Percentiles rank a stretch among this genome's conserved stretches.
phyloP scores from a whole-genome alignment of 1,140 invertebrate genomes.

The Meloidogyne hapla region DNA sequence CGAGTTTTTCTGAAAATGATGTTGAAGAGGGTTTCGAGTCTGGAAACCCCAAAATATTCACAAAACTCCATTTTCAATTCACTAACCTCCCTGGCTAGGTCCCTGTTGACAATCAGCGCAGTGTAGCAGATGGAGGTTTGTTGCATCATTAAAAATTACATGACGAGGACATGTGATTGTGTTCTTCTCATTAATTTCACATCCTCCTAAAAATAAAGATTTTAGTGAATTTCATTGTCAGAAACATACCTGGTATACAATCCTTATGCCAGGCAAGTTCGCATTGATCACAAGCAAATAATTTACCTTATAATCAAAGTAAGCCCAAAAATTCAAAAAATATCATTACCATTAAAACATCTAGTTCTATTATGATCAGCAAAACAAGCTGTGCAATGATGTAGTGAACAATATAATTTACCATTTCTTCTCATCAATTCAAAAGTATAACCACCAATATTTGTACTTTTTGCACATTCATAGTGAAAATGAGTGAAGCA shows the following conservation, averaged over 20 bases:
- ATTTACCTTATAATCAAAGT: slow-evolving; percentile 20
- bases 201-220: slow-evolving; percentile 18
- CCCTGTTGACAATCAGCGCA: slow-evolving; percentile 39
- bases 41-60: not conserved
- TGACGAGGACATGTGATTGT: slow-evolving; percentile 40
- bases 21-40: slow-evolving; percentile 14
- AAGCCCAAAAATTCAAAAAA: slow-evolving; percentile 19
- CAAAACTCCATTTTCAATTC: not conserved
- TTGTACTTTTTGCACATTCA: slow-evolving; percentile 16
- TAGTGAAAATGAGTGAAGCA: slow-evolving; percentile 30
- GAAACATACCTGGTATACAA: slow-evolving; percentile 25
- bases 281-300: slow-evolving; percentile 33
- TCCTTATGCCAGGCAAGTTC: slow-evolving; percentile 40
- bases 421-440: slow-evolving; percentile 32
- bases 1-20: slow-evolving; percentile 29
- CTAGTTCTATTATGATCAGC: slow-evolving; percentile 36
- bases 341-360: slow-evolving; percentile 34
- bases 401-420: slow-evolving; percentile 30
- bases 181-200: slow-evolving; percentile 10
- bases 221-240: not conserved
- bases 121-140: slow-evolving; percentile 23
- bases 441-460: slow-evolving; percentile 30
- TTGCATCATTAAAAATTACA: slow-evolving; percentile 23
- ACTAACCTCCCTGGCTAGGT: not conserved
- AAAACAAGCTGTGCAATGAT: slow-evolving; percentile 42